These are phyloP conservation scores for Dipodomys spectabilis DNA, from an alignment of 2,113 vertebrate genomes.

Conservation along the genomic window DNA sequence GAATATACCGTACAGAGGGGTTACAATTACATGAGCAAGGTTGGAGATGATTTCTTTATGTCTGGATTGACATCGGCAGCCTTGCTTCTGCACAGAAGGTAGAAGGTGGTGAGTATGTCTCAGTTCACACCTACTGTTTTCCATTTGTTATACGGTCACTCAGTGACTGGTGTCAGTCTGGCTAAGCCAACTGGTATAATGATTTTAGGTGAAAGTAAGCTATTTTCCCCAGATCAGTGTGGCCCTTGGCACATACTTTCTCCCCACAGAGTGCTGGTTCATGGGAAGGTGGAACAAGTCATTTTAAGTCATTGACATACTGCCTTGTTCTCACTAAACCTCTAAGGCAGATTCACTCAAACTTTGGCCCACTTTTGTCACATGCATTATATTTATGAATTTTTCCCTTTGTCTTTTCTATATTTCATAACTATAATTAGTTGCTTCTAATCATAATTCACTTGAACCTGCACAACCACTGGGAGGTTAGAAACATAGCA, in stretches of 20 bases:
- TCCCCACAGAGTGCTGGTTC: fast-evolving
- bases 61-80: neutral
- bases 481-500: constrained; percentile 78
- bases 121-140: neutral
- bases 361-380: constrained; percentile 75
- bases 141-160: neutral
- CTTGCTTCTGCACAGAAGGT: neutral
- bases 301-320: neutral
- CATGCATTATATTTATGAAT: constrained; percentile 57
- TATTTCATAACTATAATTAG: constrained; percentile 77
- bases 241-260: neutral
- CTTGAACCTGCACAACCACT: constrained; percentile 67
- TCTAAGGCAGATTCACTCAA: neutral
- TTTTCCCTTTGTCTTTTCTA: constrained; percentile 59
- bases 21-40: too few species aligned
- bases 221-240: neutral
- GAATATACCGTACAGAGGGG: too few species aligned
- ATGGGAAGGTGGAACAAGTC: fast-evolving
- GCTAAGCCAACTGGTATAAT: neutral
- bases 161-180: neutral
- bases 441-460: constrained; percentile 74
- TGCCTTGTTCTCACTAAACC: neutral
- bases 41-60: neutral
- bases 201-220: neutral
- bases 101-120: neutral